These are phyloP conservation scores for Phocides pigmalion DNA, from an alignment of 1,140 invertebrate genomes.

Conservation along the genomic window DNA sequence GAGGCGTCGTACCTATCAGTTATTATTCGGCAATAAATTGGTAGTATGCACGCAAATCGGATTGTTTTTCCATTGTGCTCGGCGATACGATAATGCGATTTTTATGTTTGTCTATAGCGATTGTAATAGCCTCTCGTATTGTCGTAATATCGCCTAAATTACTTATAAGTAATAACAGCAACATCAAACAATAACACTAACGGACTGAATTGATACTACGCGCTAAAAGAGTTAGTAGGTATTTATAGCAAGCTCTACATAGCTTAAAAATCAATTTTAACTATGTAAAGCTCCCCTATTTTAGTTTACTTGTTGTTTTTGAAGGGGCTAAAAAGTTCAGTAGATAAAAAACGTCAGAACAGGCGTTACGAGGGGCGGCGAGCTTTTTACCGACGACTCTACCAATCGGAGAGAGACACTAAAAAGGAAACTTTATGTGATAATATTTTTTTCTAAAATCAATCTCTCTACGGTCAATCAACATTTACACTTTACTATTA, in stretches of 20 bases:
- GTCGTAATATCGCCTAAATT: not conserved
- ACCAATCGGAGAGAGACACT: conserved; percentile 59
- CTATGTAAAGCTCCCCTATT: conserved; percentile 23
- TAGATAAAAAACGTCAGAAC: conserved; percentile 55
- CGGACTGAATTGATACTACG: no score
- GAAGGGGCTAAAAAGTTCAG: conserved; percentile 42
- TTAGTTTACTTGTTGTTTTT: conserved; percentile 24
- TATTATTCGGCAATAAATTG: conserved; percentile 69
- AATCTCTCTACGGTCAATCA: conserved; percentile 21
- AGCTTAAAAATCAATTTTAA: conserved; percentile 1
- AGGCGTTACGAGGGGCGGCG: conserved; percentile 59
- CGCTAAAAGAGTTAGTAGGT: not conserved
- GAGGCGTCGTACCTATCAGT: conserved; percentile 54
- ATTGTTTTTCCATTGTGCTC: conserved; percentile 69
- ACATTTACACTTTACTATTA: no score
- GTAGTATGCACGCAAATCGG: conserved; percentile 64
- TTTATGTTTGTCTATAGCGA: conserved; percentile 64
- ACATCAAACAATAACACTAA: not conserved
- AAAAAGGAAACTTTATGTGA: conserved; percentile 72
- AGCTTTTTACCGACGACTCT: conserved; percentile 65
- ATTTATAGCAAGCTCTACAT: conserved; percentile 7
- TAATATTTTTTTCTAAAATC: conserved; percentile 48
- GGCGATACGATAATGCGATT: conserved; percentile 61
- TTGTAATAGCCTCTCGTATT: conserved; percentile 36
- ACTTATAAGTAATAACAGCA: conserved; percentile 6